These are phyloP conservation scores for Pollachius pollachius DNA, from an alignment of 2,113 vertebrate genomes.

Conservation along the genomic window DNA sequence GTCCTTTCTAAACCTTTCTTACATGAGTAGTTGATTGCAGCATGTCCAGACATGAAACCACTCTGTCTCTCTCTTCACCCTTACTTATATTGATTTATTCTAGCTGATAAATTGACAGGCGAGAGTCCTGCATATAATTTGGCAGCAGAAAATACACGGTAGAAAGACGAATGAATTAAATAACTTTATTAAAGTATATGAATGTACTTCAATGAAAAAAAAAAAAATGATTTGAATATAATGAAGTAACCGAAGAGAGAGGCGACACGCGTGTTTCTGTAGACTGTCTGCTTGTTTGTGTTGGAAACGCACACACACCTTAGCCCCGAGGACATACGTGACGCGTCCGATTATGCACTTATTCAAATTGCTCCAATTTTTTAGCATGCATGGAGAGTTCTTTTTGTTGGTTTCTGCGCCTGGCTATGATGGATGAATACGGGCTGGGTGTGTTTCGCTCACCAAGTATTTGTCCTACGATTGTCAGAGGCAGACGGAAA, in stretches of 20 bases:
- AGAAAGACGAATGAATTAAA: neutral
- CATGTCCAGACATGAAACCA: constrained; percentile 30
- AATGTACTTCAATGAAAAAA: neutral
- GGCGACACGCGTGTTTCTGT: neutral
- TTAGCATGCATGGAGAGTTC: constrained; percentile 25
- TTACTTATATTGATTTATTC: neutral
- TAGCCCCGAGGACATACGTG: constrained; percentile 47
- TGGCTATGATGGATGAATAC: neutral
- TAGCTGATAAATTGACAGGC: neutral
- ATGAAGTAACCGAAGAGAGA: neutral
- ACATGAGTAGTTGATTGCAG: constrained; percentile 23
- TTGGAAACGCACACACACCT: constrained; percentile 55
- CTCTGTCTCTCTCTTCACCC: constrained; percentile 2
- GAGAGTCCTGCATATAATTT: neutral
- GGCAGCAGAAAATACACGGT: neutral
- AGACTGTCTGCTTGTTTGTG: constrained; percentile 33
- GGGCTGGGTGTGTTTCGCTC: neutral
- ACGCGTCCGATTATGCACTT: constrained; percentile 39
- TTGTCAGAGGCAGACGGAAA: constrained; percentile 13
- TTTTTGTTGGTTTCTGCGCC: constrained; percentile 13
- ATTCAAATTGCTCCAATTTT: constrained; percentile 35
- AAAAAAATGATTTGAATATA: neutral
- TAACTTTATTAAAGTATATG: neutral
- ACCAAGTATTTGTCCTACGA: constrained; percentile 2
- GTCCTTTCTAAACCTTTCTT: neutral